A percentile compares a stretch with the other conserved stretches of the same genome.
Evolutionary conservation across 2,113 vertebrate species (phyloP).

Genomic region (Hylia prasina): DNA sequence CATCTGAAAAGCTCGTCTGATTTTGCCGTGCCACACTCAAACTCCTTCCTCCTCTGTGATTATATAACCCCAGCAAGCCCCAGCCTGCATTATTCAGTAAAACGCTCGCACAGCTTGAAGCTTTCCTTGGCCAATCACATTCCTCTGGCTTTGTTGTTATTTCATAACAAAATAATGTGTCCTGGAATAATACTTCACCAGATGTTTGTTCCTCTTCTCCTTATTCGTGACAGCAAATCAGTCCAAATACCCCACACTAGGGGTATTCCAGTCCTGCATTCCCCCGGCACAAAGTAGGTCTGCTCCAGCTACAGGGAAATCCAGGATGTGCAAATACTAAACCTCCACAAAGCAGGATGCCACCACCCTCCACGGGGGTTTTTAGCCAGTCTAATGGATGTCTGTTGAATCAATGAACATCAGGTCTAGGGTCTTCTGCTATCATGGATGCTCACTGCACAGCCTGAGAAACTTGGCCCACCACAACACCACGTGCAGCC

Average conservation of each 20-base stretch:
- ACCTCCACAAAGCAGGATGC: neutral
- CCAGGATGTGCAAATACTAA: neutral
- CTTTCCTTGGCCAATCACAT: neutral
- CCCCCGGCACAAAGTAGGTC: neutral
- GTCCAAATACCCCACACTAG: accelerated
- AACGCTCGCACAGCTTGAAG: neutral
- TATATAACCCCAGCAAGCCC: slow-evolving; percentile 14
- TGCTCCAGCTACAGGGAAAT: neutral
- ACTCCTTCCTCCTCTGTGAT: neutral
- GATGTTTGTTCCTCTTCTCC: neutral
- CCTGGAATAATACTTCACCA: slow-evolving; percentile 34
- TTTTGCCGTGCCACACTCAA: neutral
- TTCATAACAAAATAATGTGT: slow-evolving; percentile 39
- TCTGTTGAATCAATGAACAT: neutral
- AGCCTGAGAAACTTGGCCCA: neutral
- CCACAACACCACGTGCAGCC: neutral
- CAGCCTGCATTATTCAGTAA: neutral
- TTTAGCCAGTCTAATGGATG: neutral
- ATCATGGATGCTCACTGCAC: neutral
- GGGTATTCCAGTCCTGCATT: neutral
- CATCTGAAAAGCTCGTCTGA: neutral
- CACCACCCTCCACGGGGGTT: accelerated
- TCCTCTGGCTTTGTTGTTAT: slow-evolving; percentile 23
- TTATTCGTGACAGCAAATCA: neutral
- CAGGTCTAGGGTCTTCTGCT: neutral